Evolutionary conservation across 2,888 invertebrate species (phyloP).

Genomic region (Drosophila dives): DNA sequence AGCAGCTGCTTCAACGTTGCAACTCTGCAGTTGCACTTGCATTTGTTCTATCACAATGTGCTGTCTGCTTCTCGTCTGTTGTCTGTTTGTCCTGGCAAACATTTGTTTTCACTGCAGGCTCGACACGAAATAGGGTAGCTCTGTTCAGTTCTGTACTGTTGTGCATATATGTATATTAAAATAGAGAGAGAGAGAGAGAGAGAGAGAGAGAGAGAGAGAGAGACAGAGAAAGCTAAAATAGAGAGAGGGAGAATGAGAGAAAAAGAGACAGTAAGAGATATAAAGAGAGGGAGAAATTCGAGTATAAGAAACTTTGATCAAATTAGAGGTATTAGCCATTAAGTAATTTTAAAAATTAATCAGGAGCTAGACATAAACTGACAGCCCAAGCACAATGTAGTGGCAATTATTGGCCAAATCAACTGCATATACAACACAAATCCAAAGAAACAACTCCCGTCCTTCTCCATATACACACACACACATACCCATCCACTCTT

Average conservation of each 20-base stretch:
- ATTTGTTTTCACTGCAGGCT: slow-evolving; percentile 68
- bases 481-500: not conserved
- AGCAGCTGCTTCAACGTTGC: slow-evolving; percentile 52
- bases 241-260: not conserved
- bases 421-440: slow-evolving; percentile 25
- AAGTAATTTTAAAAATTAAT: slow-evolving; percentile 76
- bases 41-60: slow-evolving; percentile 7
- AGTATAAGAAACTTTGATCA: slow-evolving; percentile 47
- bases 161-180: slow-evolving; percentile 42
- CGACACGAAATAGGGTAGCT: slow-evolving; percentile 31
- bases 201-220: not conserved
- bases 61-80: slow-evolving; percentile 26
- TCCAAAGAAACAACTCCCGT: not conserved
- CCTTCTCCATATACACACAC: not conserved
- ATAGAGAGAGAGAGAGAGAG: slow-evolving; percentile 9
- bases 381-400: slow-evolving; percentile 33
- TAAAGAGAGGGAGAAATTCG: not conserved
- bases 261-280: not conserved
- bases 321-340: slow-evolving; percentile 68
- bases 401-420: slow-evolving; percentile 54
- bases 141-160: not conserved
- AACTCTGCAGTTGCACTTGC: slow-evolving; percentile 45
- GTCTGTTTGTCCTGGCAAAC: slow-evolving; percentile 58
- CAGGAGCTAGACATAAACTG: slow-evolving; percentile 34
- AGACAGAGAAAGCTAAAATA: not conserved